phyloP scores from a whole-genome alignment of 2,113 vertebrate genomes.

The Phasianus colchicus region DNA sequence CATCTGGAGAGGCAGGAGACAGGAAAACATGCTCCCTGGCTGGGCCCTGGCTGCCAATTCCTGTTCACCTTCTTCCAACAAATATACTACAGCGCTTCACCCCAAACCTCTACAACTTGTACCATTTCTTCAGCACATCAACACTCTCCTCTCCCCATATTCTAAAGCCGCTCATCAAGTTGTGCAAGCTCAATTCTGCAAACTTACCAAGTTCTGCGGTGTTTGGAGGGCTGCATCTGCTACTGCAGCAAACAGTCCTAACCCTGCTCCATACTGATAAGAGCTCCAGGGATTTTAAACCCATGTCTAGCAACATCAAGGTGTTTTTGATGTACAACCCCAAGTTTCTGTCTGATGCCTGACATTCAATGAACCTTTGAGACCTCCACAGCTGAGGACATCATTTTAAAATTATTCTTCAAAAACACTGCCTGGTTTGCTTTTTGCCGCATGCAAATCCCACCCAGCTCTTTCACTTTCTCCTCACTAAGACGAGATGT shows the following conservation, averaged over 20 bases:
- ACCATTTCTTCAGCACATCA: neutral
- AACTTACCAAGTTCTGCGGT: neutral
- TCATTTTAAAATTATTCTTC: neutral
- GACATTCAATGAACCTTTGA: neutral
- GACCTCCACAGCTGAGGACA: neutral
- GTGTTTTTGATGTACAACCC: neutral
- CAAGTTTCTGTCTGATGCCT: neutral
- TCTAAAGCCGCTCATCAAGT: neutral
- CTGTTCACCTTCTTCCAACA: neutral
- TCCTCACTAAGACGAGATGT: neutral
- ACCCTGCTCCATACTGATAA: neutral
- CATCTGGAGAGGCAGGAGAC: neutral
- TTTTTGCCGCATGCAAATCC: neutral
- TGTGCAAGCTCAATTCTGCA: neutral
- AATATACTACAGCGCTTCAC: rapidly evolving
- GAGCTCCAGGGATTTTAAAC: neutral
- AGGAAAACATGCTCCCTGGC: neutral
- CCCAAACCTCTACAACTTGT: neutral
- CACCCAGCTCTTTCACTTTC: neutral
- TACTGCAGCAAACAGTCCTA: neutral
- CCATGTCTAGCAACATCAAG: neutral
- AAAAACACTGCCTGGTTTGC: neutral
- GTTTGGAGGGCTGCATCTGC: neutral
- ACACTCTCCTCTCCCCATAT: neutral
- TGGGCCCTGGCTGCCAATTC: neutral